These are phyloP conservation scores for Sylvia borin DNA, from an alignment of 2,797 vertebrate species.

Conservation along the genomic window DNA sequence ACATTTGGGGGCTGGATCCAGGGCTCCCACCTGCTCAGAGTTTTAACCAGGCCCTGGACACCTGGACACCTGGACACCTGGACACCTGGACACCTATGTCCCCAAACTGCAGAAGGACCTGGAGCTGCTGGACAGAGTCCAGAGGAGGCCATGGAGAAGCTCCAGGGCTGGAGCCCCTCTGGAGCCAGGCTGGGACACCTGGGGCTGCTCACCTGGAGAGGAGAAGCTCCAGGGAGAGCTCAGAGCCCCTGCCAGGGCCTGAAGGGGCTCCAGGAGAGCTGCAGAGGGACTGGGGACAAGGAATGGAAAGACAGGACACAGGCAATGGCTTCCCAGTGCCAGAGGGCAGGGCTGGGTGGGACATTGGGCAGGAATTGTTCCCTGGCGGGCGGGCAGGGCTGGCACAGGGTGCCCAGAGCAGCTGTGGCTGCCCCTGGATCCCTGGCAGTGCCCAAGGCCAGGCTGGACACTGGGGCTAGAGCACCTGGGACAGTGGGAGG, in stretches of 20 bases:
- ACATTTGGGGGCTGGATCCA: too few species aligned
- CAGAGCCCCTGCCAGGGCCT: neutral
- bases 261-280: neutral
- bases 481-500: neutral
- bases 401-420: neutral
- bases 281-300: neutral
- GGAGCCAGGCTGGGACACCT: neutral
- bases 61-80: neutral
- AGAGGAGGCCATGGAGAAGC: too few species aligned
- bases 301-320: neutral
- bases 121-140: neutral
- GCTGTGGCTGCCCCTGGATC: neutral
- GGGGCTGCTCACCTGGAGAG: neutral
- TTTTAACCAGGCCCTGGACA: neutral
- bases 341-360: neutral
- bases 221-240: neutral
- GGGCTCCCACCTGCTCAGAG: neutral
- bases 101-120: fast-evolving
- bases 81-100: neutral
- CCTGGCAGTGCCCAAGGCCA: neutral
- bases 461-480: neutral
- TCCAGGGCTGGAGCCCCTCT: too few species aligned
- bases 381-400: neutral
- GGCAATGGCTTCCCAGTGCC: neutral
- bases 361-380: neutral